Percentiles rank a stretch among this genome's conserved stretches.
These are phyloP conservation scores for Drosophila testacea DNA, from an alignment of 2,888 invertebrate genomes.

Conservation along the genomic window DNA sequence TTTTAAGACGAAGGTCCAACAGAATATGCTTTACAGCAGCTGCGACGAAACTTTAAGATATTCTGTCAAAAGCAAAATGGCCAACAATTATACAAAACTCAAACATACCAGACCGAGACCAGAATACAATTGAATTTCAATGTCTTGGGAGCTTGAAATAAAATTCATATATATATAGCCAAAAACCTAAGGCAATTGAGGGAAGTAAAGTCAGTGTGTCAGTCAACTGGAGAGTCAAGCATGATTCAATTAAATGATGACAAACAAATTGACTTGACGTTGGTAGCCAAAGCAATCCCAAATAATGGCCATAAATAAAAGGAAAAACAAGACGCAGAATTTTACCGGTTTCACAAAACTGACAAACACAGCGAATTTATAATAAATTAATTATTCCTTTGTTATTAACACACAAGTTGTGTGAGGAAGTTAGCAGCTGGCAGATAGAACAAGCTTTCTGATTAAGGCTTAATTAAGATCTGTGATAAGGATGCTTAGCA, in stretches of 20 bases:
- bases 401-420: not conserved
- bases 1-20: conserved; percentile 33
- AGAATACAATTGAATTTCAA: conserved; percentile 27
- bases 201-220: not conserved
- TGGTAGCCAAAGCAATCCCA: conserved; percentile 9
- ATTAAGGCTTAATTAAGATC: not conserved
- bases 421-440: not conserved
- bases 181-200: too few relatives aligned
- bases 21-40: conserved; percentile 20
- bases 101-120: not conserved
- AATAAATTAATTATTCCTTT: not conserved
- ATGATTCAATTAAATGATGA: conserved; percentile 49
- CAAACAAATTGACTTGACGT: conserved; percentile 16
- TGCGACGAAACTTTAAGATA: conserved; percentile 29
- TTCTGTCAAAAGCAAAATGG: conserved; percentile 23
- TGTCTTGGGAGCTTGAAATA: conserved; percentile 15
- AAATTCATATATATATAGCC: conserved; percentile 18
- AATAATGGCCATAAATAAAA: conserved; percentile 5
- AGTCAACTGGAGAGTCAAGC: conserved; percentile 23
- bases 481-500: not conserved
- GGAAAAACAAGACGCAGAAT: not conserved
- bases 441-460: not conserved
- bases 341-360: not conserved
- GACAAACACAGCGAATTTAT: not conserved
- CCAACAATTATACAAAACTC: conserved; percentile 41